A percentile compares a stretch with the other conserved stretches of the same genome.
These are phyloP conservation scores for Aurelia aurita DNA, from an alignment of 30 jellyfish, hydroid and myxozoan genomes.

Conservation along the genomic window DNA sequence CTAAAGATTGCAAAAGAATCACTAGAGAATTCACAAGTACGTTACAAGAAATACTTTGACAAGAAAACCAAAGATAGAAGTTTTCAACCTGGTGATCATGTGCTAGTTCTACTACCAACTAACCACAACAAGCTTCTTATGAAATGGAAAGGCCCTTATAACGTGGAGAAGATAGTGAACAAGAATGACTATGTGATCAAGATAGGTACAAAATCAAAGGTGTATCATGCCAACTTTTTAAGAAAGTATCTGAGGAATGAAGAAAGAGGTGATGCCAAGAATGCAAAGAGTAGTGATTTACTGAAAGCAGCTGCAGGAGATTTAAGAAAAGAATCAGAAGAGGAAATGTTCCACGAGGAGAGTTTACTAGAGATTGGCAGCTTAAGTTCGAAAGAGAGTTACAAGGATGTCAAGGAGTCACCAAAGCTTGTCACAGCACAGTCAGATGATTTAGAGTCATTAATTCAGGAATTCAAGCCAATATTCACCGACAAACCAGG, in stretches of 20 bases:
- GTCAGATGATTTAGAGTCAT: constrained; percentile 25
- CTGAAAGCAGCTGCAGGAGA: constrained; percentile 44
- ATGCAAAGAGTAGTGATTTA: constrained; percentile 18
- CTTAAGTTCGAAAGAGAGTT: constrained; percentile 18
- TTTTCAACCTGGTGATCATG: constrained; percentile 64
- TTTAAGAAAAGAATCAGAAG: constrained; percentile 20
- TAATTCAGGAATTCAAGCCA: constrained; percentile 34
- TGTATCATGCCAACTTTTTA: constrained; percentile 48
- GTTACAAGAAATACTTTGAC: no score
- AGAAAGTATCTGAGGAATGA: constrained; percentile 22
- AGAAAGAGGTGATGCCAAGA: constrained; percentile 16
- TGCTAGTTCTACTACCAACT: constrained; percentile 57
- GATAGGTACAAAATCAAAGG: constrained; percentile 15
- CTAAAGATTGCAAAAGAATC: no score
- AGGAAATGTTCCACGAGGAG: constrained; percentile 51
- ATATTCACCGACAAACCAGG: constrained; percentile 66
- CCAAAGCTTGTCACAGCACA: constrained; percentile 24
- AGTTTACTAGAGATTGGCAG: constrained; percentile 33
- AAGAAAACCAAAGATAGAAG: no score
- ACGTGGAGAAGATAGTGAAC: no score
- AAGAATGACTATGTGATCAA: constrained; percentile 21
- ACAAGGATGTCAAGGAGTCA: constrained; percentile 42
- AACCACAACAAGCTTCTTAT: constrained; percentile 60
- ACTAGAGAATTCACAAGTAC: no score
- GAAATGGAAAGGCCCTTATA: constrained; percentile 74